These are phyloP conservation scores for Nannospalax galili DNA, from an alignment of 2,113 vertebrate species.

Conservation along the genomic window DNA sequence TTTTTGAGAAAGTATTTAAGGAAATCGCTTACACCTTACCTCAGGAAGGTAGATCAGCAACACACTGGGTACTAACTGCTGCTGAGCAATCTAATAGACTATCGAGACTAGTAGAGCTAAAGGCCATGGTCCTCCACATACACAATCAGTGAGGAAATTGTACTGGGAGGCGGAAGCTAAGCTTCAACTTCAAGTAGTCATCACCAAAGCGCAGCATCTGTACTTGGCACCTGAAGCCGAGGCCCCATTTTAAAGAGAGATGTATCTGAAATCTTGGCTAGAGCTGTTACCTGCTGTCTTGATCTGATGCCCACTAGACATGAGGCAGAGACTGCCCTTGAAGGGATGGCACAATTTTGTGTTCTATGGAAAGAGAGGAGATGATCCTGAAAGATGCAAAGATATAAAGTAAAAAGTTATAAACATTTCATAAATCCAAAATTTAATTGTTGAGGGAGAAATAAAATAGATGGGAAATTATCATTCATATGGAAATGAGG, in stretches of 20 bases:
- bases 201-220: background rate
- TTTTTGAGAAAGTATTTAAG: background rate
- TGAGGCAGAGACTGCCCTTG: background rate
- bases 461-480: background rate
- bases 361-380: background rate
- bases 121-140: background rate
- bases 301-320: background rate
- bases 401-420: background rate
- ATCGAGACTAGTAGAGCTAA: background rate
- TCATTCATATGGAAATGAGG: too few species aligned
- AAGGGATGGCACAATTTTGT: background rate
- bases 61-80: background rate
- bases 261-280: background rate
- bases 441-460: background rate
- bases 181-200: background rate
- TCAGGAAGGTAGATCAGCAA: background rate
- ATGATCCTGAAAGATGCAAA: background rate
- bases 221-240: background rate
- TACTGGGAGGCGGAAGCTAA: background rate
- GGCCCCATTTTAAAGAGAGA: background rate
- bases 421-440: background rate
- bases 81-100: background rate
- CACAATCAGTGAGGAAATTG: background rate
- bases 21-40: background rate
- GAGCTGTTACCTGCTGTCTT: background rate